phyloP scores from a whole-genome alignment of 2,797 vertebrate species.

The Echiichthys vipera region DNA sequence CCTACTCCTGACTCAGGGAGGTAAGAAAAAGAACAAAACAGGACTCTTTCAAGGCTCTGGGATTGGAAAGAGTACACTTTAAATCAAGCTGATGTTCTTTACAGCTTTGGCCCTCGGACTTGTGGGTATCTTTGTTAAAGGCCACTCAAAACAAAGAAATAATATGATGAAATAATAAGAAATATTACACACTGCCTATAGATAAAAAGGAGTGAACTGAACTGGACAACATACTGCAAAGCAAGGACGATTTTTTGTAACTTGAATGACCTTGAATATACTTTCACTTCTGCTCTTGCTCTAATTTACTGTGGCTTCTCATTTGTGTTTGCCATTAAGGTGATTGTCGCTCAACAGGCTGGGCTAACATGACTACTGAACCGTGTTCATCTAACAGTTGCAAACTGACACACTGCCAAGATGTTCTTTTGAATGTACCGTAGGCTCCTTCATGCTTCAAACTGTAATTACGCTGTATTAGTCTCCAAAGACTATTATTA shows the following conservation, averaged over 20 bases:
- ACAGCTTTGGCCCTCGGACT: background rate
- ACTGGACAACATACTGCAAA: no score
- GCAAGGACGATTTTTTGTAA: background rate
- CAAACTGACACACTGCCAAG: background rate
- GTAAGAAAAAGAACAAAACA: no score
- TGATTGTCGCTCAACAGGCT: slow-evolving; percentile 14
- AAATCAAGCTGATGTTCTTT: background rate
- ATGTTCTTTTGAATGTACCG: background rate
- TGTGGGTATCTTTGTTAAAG: background rate
- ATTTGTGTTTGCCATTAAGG: background rate
- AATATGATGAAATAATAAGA: background rate
- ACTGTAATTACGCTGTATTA: slow-evolving; percentile 17
- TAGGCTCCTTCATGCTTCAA: background rate
- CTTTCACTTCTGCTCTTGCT: slow-evolving; percentile 2
- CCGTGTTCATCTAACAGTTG: background rate
- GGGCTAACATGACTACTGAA: slow-evolving; percentile 4
- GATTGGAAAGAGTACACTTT: no score
- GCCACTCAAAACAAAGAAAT: background rate
- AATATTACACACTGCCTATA: background rate
- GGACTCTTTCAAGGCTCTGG: no score
- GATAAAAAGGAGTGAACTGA: background rate
- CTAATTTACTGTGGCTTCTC: background rate
- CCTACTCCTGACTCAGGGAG: no score
- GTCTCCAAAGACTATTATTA: background rate
- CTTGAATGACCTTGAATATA: background rate